Percentiles rank a stretch among this genome's conserved stretches.
These are phyloP conservation scores for Leptocoma aspasia DNA, from an alignment of 2,113 vertebrate species.

Conservation along the genomic window DNA sequence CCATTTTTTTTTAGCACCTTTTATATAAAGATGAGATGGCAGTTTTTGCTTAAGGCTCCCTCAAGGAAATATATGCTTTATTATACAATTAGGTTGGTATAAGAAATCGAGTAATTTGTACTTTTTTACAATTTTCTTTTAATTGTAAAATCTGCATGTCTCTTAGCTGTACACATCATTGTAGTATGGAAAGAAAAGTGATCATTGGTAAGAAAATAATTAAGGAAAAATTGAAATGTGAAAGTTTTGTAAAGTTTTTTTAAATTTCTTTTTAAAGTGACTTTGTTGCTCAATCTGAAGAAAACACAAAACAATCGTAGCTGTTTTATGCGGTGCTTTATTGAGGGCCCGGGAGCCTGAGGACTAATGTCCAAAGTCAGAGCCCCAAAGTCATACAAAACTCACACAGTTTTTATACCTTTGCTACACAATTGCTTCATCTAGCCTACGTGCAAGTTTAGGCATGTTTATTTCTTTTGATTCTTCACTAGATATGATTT, in stretches of 20 bases:
- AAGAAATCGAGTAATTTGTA: background rate
- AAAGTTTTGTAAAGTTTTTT: background rate
- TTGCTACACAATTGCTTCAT: too few relatives aligned
- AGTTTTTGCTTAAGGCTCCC: background rate
- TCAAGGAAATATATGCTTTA: background rate
- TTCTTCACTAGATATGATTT: too few relatives aligned
- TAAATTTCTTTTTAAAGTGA: background rate
- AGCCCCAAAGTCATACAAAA: too few relatives aligned
- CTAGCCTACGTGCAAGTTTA: too few relatives aligned
- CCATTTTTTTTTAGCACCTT: background rate
- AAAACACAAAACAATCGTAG: too few relatives aligned
- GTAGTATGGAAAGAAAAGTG: background rate
- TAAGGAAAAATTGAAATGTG: background rate
- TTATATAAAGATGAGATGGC: background rate
- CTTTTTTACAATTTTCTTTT: background rate
- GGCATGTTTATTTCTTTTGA: too few relatives aligned
- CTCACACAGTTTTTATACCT: too few relatives aligned
- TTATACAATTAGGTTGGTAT: background rate
- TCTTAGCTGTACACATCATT: background rate
- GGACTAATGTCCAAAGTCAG: too few relatives aligned
- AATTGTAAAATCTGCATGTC: background rate
- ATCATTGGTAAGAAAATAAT: background rate
- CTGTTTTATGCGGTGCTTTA: too few relatives aligned
- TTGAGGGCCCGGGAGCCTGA: too few relatives aligned
- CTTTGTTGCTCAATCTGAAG: too few relatives aligned